phyloP scores from a whole-genome alignment of 2,113 vertebrate species.

The Bubalus kerabau region DNA sequence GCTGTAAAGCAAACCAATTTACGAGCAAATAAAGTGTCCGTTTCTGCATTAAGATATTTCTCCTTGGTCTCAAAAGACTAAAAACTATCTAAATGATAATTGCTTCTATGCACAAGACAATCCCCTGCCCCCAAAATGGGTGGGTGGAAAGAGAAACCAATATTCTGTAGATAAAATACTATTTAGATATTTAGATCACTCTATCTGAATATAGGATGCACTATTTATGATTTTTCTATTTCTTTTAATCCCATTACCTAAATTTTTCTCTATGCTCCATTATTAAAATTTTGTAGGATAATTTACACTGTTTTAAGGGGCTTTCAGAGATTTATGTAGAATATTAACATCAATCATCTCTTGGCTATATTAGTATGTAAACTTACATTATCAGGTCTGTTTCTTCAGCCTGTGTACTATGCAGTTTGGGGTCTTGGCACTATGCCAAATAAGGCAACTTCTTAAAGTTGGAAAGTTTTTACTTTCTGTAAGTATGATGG shows the following conservation, averaged over 20 bases:
- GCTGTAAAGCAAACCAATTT: constrained; percentile 24
- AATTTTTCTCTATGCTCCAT: neutral
- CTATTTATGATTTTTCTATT: neutral
- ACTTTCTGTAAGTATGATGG: neutral
- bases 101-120: neutral
- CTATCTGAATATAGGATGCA: neutral
- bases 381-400: neutral
- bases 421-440: neutral
- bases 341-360: too few relatives aligned
- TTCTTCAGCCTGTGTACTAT: neutral
- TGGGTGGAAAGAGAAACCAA: neutral
- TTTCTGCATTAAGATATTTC: neutral
- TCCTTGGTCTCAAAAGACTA: neutral
- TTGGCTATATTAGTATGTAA: neutral
- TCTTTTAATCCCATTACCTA: neutral
- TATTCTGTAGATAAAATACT: neutral
- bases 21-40: neutral
- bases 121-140: neutral
- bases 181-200: neutral
- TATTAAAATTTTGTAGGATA: neutral
- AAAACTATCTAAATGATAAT: constrained; percentile 58
- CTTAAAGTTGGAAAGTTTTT: neutral
- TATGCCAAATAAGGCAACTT: neutral
- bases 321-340: neutral
- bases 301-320: neutral